Evolutionary conservation across 2,113 vertebrate species (phyloP).

Genomic region (Pangasianodon hypophthalmus): DNA sequence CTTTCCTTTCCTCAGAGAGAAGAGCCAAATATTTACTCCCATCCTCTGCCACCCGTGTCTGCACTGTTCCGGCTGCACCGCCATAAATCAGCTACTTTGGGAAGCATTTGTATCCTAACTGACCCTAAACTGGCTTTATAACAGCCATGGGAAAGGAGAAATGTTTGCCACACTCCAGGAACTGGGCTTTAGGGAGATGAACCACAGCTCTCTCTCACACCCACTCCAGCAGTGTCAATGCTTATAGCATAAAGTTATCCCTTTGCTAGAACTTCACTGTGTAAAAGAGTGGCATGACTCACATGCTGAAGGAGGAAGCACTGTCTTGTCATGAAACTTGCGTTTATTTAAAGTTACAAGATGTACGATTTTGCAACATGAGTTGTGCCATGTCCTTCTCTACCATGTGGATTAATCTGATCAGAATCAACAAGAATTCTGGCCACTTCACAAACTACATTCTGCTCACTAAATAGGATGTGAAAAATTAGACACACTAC

Average conservation of each 20-base stretch:
- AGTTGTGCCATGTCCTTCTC: background rate
- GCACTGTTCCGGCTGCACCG: slow-evolving; percentile 33
- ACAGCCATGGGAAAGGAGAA: slow-evolving; percentile 1
- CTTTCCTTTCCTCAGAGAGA: slow-evolving; percentile 19
- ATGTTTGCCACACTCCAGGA: background rate
- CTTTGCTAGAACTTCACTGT: background rate
- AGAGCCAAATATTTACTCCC: slow-evolving; percentile 48
- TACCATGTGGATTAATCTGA: background rate
- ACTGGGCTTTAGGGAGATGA: slow-evolving; percentile 2
- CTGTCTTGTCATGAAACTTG: background rate
- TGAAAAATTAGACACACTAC: background rate
- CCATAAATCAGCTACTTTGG: slow-evolving; percentile 16
- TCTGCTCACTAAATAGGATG: background rate
- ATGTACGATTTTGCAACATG: background rate
- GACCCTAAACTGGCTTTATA: background rate
- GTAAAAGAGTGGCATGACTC: background rate
- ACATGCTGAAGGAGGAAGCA: background rate
- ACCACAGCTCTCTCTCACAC: background rate
- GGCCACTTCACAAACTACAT: background rate
- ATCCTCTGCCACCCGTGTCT: slow-evolving; percentile 38
- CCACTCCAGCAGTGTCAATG: background rate
- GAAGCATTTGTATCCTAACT: slow-evolving; percentile 1
- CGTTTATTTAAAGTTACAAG: background rate
- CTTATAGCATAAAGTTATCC: background rate
- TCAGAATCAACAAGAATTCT: background rate